phyloP scores from a whole-genome alignment of 2,888 invertebrate genomes.

The Blomia tropicalis region DNA sequence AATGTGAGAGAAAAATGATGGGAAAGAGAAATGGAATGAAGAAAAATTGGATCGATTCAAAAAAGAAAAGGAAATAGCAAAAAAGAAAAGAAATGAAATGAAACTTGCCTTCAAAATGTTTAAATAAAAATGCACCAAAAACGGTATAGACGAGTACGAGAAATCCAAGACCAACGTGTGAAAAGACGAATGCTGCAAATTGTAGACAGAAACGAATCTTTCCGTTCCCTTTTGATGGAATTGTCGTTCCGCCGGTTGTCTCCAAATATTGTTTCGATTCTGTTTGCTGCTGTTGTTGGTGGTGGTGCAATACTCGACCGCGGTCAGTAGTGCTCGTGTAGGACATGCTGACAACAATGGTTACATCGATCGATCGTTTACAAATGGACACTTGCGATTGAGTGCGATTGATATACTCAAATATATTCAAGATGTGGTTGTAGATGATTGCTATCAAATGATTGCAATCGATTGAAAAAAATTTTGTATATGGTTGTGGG shows the following conservation, averaged over 20 bases:
- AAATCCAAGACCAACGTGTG: slow-evolving; percentile 69
- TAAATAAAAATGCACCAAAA: slow-evolving; percentile 69
- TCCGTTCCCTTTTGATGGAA: not conserved
- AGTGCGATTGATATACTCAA: too few relatives aligned
- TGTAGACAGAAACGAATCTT: slow-evolving; percentile 50
- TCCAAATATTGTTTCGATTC: not conserved
- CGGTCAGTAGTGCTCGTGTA: slow-evolving; percentile 4
- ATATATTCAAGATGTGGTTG: too few relatives aligned
- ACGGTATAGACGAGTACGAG: slow-evolving; percentile 77
- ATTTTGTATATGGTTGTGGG: too few relatives aligned
- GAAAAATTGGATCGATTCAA: too few relatives aligned
- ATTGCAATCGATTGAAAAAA: too few relatives aligned
- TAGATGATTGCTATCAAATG: too few relatives aligned
- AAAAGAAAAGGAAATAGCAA: not conserved
- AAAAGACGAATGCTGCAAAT: slow-evolving; percentile 65
- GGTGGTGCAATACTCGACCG: not conserved
- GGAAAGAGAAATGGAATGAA: too few relatives aligned
- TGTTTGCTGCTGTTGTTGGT: too few relatives aligned
- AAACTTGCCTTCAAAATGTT: slow-evolving; percentile 42
- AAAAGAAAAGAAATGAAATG: slow-evolving; percentile 2
- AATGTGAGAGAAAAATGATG: too few relatives aligned
- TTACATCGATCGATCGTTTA: too few relatives aligned
- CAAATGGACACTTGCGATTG: too few relatives aligned
- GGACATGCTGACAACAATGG: not conserved
- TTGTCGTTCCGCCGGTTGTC: slow-evolving; percentile 7